Percentiles rank a stretch among this genome's conserved stretches.
These are phyloP conservation scores for Ptychochromis oligacanthus DNA, from an alignment of 2,113 vertebrate genomes.

Conservation along the genomic window DNA sequence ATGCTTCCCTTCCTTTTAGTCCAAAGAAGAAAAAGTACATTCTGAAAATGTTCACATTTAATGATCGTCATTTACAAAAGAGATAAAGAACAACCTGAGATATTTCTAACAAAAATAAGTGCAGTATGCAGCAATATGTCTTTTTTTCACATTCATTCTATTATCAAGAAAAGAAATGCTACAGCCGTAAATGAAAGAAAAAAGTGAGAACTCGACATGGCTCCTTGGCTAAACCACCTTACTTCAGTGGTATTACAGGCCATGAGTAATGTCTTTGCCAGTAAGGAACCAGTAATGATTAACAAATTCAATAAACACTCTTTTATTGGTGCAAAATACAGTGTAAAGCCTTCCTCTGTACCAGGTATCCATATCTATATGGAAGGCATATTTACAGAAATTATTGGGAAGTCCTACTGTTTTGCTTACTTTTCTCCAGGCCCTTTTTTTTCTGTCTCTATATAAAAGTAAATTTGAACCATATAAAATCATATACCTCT, in stretches of 20 bases:
- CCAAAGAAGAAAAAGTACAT: neutral
- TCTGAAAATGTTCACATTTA: neutral
- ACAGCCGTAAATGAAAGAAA: neutral
- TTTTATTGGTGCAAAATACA: neutral
- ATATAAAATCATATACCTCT: too few species aligned
- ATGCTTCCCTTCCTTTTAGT: neutral
- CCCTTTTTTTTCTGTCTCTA: neutral
- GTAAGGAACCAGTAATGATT: neutral
- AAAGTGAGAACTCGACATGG: neutral
- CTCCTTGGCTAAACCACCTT: neutral
- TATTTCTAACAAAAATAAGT: neutral
- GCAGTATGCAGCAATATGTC: neutral
- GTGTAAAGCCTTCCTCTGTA: neutral
- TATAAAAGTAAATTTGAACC: neutral
- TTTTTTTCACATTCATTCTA: neutral
- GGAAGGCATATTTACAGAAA: rapidly evolving
- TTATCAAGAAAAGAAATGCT: rapidly evolving
- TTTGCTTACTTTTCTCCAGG: neutral
- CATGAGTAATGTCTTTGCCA: neutral
- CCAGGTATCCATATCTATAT: neutral
- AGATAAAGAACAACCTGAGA: neutral
- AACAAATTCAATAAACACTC: neutral
- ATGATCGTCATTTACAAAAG: rapidly evolving
- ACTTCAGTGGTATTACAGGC: neutral
- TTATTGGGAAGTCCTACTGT: rapidly evolving